Evolutionary conservation across 1,140 invertebrate genomes (phyloP), one percentile per base, ranked within the genome.

Genomic region (Rhopalosiphum padi): DNA sequence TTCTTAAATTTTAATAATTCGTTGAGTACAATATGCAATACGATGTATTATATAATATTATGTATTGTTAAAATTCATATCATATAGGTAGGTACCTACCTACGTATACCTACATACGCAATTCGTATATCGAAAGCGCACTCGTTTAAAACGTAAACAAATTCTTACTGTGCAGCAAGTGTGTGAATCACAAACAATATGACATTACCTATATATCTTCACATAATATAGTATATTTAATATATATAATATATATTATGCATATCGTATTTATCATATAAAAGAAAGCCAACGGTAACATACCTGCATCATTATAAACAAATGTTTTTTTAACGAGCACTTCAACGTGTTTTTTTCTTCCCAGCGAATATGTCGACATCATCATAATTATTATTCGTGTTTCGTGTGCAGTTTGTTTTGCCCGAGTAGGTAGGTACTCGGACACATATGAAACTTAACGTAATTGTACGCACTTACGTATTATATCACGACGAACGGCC

Each of bases 311-410:
- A 15, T 60, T 60, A 30, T 77, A 77, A n/a, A 77, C 60, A 77
- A 77, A 77, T n/a, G 60, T 77, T 77, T 77, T 77, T 68, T 77
- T 77, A 77, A 77, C 60, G 30, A 77, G n/a, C 60, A 77, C 60
- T 77, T 77, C 30, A n/a, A 77, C 60, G 60, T 77, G 60, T n/a
- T n/a, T 68, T 77, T 18, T n/a, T 77, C 30, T 77, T 77, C n/a
- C 60, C 30, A 77, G 30, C 30, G n/a, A 77, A 77, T n/a, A 77
- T 77, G 30, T 77, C 60, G 60, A 77, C 60, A n/a, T 77, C 30
- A 77, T 77, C 30, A 77, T n/a, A 21, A 77, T 77, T 77, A 77
- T 77, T 77, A 77, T 77, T n/a, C 60, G 30, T 68, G 30, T 68
- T 68, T 68, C 60, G 60, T 77, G 15, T 77, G 60, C 60, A n/a